Conservation (phyloP, 2,888 invertebrate species). For the Aplocera efformata region DNA sequence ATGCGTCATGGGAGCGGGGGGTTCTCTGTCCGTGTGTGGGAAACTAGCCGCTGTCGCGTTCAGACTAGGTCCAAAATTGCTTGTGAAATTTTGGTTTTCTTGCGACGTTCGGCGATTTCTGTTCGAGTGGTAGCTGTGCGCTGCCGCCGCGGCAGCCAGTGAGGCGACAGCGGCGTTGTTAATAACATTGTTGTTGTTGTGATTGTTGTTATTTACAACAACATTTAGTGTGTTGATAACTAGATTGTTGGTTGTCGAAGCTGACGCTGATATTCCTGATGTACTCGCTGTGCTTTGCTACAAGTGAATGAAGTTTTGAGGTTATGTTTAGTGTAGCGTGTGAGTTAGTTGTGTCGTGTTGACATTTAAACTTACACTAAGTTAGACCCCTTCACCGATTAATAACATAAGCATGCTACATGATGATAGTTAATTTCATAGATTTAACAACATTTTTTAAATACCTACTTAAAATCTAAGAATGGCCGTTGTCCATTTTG, state of each 20-base stretch:
- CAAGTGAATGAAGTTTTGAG: slow-evolving; percentile 31
- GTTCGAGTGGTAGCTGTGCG: slow-evolving; percentile 72
- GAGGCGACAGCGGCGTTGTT: slow-evolving; percentile 77
- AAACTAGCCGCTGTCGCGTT: slow-evolving; percentile 69
- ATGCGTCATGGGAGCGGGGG: slow-evolving; percentile 73
- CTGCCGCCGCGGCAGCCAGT: slow-evolving; percentile 73
- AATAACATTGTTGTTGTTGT: slow-evolving; percentile 76
- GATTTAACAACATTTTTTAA: neutral
- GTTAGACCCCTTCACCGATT: slow-evolving; percentile 20
- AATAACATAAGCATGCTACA: slow-evolving; percentile 19
- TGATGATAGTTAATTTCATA: slow-evolving; percentile 15
- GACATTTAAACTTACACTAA: slow-evolving; percentile 7
- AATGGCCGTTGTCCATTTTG: too few species aligned
- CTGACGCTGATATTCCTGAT: slow-evolving; percentile 56
- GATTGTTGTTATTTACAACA: slow-evolving; percentile 77
- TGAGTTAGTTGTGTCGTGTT: slow-evolving; percentile 10
- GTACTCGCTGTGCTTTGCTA: slow-evolving; percentile 71
- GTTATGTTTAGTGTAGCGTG: slow-evolving; percentile 8
- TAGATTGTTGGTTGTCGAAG: slow-evolving; percentile 76
- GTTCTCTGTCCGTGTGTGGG: slow-evolving; percentile 65
- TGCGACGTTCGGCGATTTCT: slow-evolving; percentile 72
- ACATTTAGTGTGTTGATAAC: slow-evolving; percentile 76
- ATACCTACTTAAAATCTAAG: neutral
- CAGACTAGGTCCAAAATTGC: slow-evolving; percentile 70
- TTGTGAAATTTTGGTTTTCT: slow-evolving; percentile 66